Evolutionary conservation across 2,888 invertebrate genomes (phyloP), one percentile per base, ranked within the genome.

Genomic region (Sepioteuthis lessoniana): DNA sequence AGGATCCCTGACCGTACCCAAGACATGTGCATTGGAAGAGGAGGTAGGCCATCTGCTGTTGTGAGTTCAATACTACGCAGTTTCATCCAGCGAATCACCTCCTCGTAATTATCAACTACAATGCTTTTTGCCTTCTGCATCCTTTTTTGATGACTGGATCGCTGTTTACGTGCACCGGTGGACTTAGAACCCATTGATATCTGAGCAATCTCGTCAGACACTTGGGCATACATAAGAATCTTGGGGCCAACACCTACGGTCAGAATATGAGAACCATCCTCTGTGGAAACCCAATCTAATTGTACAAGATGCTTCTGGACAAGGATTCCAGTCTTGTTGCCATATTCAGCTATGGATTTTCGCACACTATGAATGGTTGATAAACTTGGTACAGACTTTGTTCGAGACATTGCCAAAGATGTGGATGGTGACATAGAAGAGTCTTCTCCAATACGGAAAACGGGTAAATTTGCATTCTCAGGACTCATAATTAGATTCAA

Each of bases 1-100:
- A 99, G 97, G 95, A 99, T 99, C 0, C 99, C 99, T 96, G 99
- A 99, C 46, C 99, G 98, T 0, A 99, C 99, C 99, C 99, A 99
- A 3, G 99, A 99, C 96, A 99, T 98, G 97, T 99, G 99, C 98
- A 99, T 99, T 0, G 99, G 99, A 93, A 99, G 97, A 0, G 99
- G 99, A 0, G 99, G 99, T 90, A 99, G 97, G 0, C 99, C 99
- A 96, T 99, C 99, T 0, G 99, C 99, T 0, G 99, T 99, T 95
- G 98, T 98, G 31, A 99, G 97, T 96, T 99, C 98, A 91, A 99
- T 98, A 96, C 98, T 98, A 0, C 99, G 98, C 76, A 99, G 97
- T 96, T 99, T 98, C 99, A 99, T 99, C 99, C 99, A 99, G 60
- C 99, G 98, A 95, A 99, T 98, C 97, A 99, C 99, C 96, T 99